Percentiles rank a stretch among this genome's conserved stretches.
Evolutionary conservation across 2,797 vertebrate genomes (phyloP).

Genomic region (Microctenopoma stevenorrisi): DNA sequence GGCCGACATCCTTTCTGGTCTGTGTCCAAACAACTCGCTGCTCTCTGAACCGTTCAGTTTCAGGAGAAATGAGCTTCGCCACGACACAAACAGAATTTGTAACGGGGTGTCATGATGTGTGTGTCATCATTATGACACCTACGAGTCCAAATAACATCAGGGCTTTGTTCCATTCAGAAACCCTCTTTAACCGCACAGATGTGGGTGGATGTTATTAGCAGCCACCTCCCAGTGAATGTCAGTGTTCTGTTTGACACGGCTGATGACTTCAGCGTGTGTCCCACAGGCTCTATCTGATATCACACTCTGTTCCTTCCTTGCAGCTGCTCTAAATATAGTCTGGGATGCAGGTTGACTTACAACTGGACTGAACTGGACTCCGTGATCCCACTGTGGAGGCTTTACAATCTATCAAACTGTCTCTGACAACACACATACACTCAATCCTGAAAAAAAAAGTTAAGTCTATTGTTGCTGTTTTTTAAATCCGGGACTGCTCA

Average conservation of each 20-base stretch:
- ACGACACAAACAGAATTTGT: slow-evolving; percentile 28
- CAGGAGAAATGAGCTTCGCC: slow-evolving; percentile 2
- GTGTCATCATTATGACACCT: slow-evolving; percentile 6
- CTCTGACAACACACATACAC: no score
- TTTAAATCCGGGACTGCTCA: no score
- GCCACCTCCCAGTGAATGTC: slow-evolving; percentile 13
- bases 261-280: slow-evolving; percentile 43
- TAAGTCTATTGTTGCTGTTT: no score
- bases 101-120: slow-evolving; percentile 6
- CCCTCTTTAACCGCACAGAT: slow-evolving; percentile 4
- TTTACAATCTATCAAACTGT: background rate
- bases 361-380: slow-evolving; percentile 9
- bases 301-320: slow-evolving; percentile 24
- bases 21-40: slow-evolving; percentile 25
- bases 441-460: no score
- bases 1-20: slow-evolving; percentile 19
- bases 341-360: slow-evolving; percentile 18
- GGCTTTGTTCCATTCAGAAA: background rate
- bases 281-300: slow-evolving; percentile 45
- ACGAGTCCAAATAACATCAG: background rate
- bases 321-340: slow-evolving; percentile 63
- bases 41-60: slow-evolving; percentile 23
- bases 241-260: slow-evolving; percentile 27
- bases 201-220: slow-evolving; percentile 2
- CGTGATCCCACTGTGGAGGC: slow-evolving; percentile 18